Conservation (phyloP, 2,888 invertebrate species). For the Amiota mariae region DNA sequence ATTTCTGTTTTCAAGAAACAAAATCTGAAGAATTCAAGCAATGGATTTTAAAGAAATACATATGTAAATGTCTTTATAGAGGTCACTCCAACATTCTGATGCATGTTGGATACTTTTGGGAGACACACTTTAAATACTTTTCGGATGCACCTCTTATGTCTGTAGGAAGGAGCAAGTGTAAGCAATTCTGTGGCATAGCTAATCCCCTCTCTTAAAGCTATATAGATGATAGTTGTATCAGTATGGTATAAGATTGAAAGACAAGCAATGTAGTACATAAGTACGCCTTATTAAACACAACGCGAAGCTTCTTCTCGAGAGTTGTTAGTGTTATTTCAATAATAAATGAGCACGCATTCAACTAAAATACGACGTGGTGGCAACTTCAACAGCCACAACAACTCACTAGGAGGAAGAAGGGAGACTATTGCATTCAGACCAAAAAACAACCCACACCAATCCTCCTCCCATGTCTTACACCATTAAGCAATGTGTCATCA, state of each 20-base stretch:
- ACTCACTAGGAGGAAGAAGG: background rate
- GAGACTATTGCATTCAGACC: too few species aligned
- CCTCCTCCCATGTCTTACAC: background rate
- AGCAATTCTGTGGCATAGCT: conserved; percentile 41
- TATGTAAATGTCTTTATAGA: too few species aligned
- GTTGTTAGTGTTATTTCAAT: conserved; percentile 7
- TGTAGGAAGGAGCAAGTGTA: background rate
- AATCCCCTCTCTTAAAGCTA: background rate
- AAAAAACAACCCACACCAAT: too few species aligned
- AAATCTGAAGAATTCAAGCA: too few species aligned
- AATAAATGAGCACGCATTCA: conserved; percentile 28
- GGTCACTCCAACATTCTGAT: too few species aligned
- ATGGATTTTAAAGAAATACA: too few species aligned
- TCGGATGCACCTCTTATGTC: too few species aligned
- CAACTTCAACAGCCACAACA: background rate
- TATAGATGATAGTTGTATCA: background rate
- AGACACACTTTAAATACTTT: too few species aligned
- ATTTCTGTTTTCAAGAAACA: too few species aligned
- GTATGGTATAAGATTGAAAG: background rate
- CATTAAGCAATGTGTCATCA: background rate
- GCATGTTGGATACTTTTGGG: too few species aligned
- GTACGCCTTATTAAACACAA: background rate
- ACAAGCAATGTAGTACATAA: background rate
- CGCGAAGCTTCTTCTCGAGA: too few species aligned
- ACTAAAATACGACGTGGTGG: conserved; percentile 12